Evolutionary conservation across 2,113 vertebrate species (phyloP).

Genomic region (Fukomys damarensis): DNA sequence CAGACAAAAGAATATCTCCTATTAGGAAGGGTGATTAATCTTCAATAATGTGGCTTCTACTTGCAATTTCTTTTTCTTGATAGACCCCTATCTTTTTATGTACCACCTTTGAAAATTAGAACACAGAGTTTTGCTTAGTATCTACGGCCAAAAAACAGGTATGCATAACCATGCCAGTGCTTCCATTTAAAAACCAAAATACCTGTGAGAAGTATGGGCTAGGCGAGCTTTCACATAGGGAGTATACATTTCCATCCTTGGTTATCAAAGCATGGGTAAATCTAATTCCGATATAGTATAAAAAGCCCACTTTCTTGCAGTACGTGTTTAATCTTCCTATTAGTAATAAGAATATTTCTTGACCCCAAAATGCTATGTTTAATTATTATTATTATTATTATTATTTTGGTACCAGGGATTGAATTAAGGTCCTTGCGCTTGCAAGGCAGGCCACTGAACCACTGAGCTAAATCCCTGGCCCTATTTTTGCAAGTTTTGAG

Average conservation of each 20-base stretch:
- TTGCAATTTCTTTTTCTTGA: background rate
- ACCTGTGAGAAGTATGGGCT: background rate
- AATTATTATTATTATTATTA: background rate
- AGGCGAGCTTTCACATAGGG: fast-evolving
- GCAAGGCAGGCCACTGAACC: no score
- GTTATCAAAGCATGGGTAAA: background rate
- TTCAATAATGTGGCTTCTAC: background rate
- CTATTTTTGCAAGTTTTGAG: no score
- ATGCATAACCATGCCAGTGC: background rate
- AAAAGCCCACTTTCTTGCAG: background rate
- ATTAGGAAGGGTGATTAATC: background rate
- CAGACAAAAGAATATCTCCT: background rate
- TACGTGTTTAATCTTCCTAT: background rate
- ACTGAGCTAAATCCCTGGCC: no score
- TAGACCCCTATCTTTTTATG: background rate
- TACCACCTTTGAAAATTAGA: background rate
- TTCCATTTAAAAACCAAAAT: background rate
- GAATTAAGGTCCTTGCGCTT: no score
- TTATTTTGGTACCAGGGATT: no score
- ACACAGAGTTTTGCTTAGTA: background rate
- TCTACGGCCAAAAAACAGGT: background rate
- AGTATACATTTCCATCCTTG: background rate
- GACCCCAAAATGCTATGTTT: background rate
- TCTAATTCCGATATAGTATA: background rate
- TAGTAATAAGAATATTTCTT: background rate